Base-by-base conservation (phyloP, 2,888 invertebrate genomes). In the Drosophila prostipennis region DNA sequence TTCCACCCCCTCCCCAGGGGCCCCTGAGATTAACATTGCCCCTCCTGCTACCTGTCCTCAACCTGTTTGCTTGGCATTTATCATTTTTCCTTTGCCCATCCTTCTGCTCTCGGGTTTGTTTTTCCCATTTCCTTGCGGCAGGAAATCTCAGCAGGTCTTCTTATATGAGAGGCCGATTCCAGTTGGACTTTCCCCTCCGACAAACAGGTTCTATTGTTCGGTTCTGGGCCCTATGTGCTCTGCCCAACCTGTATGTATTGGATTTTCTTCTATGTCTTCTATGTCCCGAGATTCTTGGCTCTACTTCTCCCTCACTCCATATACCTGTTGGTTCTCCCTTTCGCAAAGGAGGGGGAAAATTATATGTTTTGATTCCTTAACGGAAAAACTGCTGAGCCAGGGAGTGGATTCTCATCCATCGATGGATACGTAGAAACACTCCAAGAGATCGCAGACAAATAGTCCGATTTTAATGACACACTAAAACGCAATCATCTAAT, bases 311-410 rank as follows among this genome's bases (percentile, higher is more conserved):
- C 29, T 29, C 55, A 43, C 57, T 55, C 11, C 58, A 40, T 48
- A 40, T n/a, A 73, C 53, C 72, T 77, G 73, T 48, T 46, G 45
- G 10, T 53, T 46, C 36, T 45, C 57, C 11, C 57, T 43, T 40
- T 14, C 29, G 46, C 10, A 11, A 16, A 45, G 43, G 36, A n/a
- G 69, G 80, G 64, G 74, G 79, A 67, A 84, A 86, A 84, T 84
- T 81, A 84, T 74, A 86, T 84, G 84, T 84, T 84, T 81, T 84
- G 87, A 84, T 86, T 65, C 83, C 78, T 78, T 80, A 85, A 84
- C 81, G 84, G 80, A 85, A 87, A 60, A 86, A 81, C 69, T 77
- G 79, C 74, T 71, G 75, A 78, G 79, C 54, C 59, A 77, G 56
- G 63, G 48, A 37, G 45, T n/a, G 16, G n/a, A 51, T 14, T n/a